Evolutionary conservation across 2,113 vertebrate genomes (phyloP), one percentile per base, ranked within the genome.

Genomic region (Mus spicilegus): DNA sequence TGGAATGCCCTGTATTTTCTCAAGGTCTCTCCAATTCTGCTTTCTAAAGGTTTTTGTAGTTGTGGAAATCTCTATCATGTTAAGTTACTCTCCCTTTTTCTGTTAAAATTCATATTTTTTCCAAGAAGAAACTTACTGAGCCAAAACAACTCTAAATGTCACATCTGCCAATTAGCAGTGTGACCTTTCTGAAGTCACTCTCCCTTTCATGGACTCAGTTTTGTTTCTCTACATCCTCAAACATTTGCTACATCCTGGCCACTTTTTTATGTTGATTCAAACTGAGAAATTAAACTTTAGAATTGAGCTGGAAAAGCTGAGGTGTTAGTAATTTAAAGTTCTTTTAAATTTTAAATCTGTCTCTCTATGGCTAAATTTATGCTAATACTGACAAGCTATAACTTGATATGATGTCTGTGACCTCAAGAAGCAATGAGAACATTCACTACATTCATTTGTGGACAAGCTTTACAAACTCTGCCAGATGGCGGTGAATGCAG

Each of bases 101-200:
- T 94, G 54, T 5, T 88, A 94, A 97, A 96, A 54, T n/a, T 56
- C 8, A 17, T 89, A 17, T 89, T 96, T 91, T 82, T 39, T 5
- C 3, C 36, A 63, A 67, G 94, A 93, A 80, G 80, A 93, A 87
- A 61, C 4, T 96, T 65, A 77, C 19, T 75, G 89, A 89, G 94
- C 89, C 93, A 89, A 95, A 95, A 42, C 51, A 94, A 90, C 84
- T 96, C 63, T 87, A 97, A 98, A 98, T 94, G 93, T 96, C 93
- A 87, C 0, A 14, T 58, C 89, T 96, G 58, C 58, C 92, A 96
- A 93, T 94, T 96, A 92, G 76, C 90, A 88, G 28, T 56, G 49
- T 93, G 90, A 95, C 80, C 85, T 96, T 97, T 96, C 84, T 70
- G 16, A 33, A 93, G 87, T 92, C 92, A 89, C 78, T 97, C 58